Conservation (phyloP, 2,113 vertebrate species). For the Hippopotamus amphibius region DNA sequence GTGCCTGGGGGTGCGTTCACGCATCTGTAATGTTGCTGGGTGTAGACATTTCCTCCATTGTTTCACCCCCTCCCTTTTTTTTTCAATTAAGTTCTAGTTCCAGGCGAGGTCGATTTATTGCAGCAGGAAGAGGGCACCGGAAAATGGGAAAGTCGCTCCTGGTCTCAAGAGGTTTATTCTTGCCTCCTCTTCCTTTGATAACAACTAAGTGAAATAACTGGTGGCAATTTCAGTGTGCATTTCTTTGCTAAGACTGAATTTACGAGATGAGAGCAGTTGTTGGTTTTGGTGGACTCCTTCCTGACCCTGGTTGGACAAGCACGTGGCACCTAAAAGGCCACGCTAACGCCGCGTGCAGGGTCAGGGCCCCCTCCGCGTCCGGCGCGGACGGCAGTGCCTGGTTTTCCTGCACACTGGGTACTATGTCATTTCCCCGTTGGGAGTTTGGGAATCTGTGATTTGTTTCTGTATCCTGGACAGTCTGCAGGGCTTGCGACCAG, state of each 20-base stretch:
- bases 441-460: not conserved
- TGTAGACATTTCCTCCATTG: too few species aligned
- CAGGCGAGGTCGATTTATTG: too few species aligned
- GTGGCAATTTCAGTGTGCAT: not conserved
- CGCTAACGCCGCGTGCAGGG: rapidly evolving
- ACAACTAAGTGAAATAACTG: not conserved
- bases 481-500: not conserved
- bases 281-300: not conserved
- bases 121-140: rapidly evolving
- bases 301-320: too few species aligned
- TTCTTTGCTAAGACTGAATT: not conserved
- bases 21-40: rapidly evolving
- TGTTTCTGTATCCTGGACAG: not conserved
- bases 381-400: too few species aligned
- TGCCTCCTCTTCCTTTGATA: not conserved
- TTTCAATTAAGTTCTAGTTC: not conserved
- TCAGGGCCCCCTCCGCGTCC: not conserved
- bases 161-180: rapidly evolving
- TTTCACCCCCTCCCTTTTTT: not conserved
- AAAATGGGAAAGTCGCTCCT: not conserved
- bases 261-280: not conserved
- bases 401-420: not conserved
- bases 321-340: rapidly evolving
- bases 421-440: rapidly evolving
- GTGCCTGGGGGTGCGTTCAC: rapidly evolving